A percentile compares a stretch with the other conserved stretches of the same genome.
phyloP scores from a whole-genome alignment of 2,797 vertebrate genomes.

The Nannoperca australis region DNA sequence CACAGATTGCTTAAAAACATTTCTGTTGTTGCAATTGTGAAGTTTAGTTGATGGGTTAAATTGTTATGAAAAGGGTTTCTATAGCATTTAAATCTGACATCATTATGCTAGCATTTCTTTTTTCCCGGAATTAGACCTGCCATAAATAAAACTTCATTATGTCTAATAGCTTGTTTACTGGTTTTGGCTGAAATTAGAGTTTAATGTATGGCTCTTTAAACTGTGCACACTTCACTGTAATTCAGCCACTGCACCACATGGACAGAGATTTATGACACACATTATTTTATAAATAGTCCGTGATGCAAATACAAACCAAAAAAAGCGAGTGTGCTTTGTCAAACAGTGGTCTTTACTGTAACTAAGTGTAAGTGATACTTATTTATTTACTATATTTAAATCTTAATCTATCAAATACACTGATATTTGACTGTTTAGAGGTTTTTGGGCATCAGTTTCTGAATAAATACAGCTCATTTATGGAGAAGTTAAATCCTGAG shows the following conservation, averaged over 20 bases:
- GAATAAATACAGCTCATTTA: not conserved
- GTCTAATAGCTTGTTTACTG: conserved; percentile 67
- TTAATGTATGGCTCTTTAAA: conserved; percentile 60
- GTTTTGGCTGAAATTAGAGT: conserved; percentile 24
- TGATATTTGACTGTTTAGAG: not conserved
- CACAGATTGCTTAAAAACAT: conserved; percentile 21
- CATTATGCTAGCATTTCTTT: conserved; percentile 48
- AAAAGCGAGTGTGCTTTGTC: not conserved
- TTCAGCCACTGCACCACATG: conserved; percentile 24
- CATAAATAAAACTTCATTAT: conserved; percentile 64
- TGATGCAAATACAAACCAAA: conserved; percentile 14
- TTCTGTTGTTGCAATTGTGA: conserved; percentile 27
- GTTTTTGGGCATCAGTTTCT: not conserved
- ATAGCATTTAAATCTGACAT: conserved; percentile 68
- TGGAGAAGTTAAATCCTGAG: conserved; percentile 3
- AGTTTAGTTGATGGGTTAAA: conserved; percentile 50
- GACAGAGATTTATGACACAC: conserved; percentile 36
- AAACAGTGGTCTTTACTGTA: not conserved
- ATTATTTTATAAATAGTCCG: conserved; percentile 42
- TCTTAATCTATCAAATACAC: not conserved
- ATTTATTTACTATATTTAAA: not conserved
- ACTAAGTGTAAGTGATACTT: not conserved
- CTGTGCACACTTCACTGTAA: conserved; percentile 18
- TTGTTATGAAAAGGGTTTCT: conserved; percentile 59
- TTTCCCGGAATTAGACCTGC: conserved; percentile 32